Evolutionary conservation across 92 coral and sea anemone species (phyloP).

Genomic region (Actinernus sp.): DNA sequence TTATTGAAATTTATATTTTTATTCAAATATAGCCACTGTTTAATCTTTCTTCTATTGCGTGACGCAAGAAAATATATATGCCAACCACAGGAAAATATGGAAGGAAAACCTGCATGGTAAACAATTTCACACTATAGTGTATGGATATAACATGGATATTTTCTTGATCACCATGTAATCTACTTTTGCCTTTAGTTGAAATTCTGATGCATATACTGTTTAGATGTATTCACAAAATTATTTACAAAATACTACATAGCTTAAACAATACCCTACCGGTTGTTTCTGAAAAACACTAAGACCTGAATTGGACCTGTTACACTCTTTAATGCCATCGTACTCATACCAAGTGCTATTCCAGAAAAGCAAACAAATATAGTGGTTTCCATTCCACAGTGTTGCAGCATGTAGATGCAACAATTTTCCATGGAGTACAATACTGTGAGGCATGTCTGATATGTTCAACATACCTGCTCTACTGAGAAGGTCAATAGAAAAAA

Average conservation of each 20-base stretch:
- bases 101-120: no score
- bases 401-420: conserved; percentile 11
- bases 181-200: no score
- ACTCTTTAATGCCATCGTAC: conserved; percentile 41
- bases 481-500: conserved; percentile 49
- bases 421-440: conserved; percentile 9
- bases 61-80: no score
- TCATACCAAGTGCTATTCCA: conserved; percentile 6
- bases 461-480: conserved; percentile 29
- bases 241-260: conserved; percentile 6
- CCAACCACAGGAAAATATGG: no score
- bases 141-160: no score
- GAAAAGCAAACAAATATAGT: conserved; percentile 6
- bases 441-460: conserved; percentile 6
- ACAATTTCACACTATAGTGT: no score
- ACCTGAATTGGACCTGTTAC: conserved; percentile 5
- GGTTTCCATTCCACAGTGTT: conserved; percentile 44
- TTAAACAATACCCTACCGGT: conserved; percentile 5
- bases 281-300: not conserved
- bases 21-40: no score
- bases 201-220: no score
- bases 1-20: no score
- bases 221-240: no score
- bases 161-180: no score
- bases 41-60: no score